Evolutionary conservation across 2,888 invertebrate genomes (phyloP).

Genomic region (Diabrotica balteata): DNA sequence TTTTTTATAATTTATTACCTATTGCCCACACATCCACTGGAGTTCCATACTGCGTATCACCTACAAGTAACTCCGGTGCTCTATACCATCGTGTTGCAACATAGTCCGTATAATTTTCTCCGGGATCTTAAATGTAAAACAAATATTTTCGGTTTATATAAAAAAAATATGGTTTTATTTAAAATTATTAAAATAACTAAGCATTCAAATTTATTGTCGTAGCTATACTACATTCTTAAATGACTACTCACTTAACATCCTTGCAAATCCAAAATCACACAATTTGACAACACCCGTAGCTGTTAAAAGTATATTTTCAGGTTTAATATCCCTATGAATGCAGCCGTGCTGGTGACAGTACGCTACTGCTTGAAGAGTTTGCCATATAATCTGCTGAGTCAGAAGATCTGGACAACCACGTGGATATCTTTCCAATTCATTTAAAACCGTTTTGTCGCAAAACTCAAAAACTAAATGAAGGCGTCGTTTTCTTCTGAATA

Average conservation of each 20-base stretch:
- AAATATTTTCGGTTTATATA: too few species aligned
- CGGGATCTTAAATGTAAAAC: conserved; percentile 72
- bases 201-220: too few species aligned
- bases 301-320: conserved; percentile 96
- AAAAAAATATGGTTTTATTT: too few species aligned
- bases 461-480: conserved; percentile 98
- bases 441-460: conserved; percentile 96
- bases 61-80: conserved; percentile 95
- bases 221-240: too few species aligned
- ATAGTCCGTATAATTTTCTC: conserved; percentile 98
- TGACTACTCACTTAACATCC: conserved; percentile 79
- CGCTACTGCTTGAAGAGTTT: conserved; percentile 92
- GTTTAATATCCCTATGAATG: conserved; percentile 97
- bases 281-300: conserved; percentile 93
- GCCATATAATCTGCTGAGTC: conserved; percentile 93
- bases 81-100: conserved; percentile 99
- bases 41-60: conserved; percentile 91
- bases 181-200: too few species aligned
- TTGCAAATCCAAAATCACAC: conserved; percentile 98
- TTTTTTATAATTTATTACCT: conserved; percentile 62
- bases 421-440: conserved; percentile 89
- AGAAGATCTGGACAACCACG: conserved; percentile 90
- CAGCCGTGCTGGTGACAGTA: conserved; percentile 98
- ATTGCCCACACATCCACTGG: conserved; percentile 99
- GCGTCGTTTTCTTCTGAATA: conserved; percentile 93